Evolutionary conservation across 2,888 invertebrate genomes (phyloP), one percentile per base, ranked within the genome.

Genomic region (Yponomeuta malinellus): DNA sequence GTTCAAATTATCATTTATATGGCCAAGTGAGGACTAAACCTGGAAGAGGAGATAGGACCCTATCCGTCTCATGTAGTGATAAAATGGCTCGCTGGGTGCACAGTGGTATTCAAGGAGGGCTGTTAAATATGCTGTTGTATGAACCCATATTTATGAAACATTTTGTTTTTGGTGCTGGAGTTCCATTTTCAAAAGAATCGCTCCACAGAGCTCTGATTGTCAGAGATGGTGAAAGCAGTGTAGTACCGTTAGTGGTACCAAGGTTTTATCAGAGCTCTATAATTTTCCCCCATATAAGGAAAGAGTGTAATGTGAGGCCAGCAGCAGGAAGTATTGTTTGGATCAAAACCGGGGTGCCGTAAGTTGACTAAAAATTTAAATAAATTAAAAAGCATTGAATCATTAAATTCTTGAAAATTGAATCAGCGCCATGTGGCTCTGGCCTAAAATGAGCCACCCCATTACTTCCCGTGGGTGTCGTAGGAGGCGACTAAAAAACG

Each of bases 11-110:
- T 82, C 97, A 97, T 81, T 83, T 93, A 68, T 81, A 95, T 15
- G 96, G 97, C 48, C 94, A 94, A 76, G 93, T 97, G 10, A 93
- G 98, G 72, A 97, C 95, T 0, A 98, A 98, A 86, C 98, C 98
- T 48, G 98, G 98, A 0, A 93, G 98, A 79, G 98, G 98, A 0
- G 96, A 97, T 81, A 95, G 95, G 69, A 98, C 98, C 0, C 83
- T 96, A 65, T 98, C 98, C 10, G 95, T 98, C 78, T 98, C 98
- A 0, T 99, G 98, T 85, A 98, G 98, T 85, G 98, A 99, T 87
- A 99, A 99, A 93, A 89, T 99, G 15, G 95, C 97, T 2, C 95
- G 95, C 78, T 99, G 98, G 98, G 95, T 96, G 80, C 90, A 96
- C 73, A 81, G 97, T 52, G 98, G 98, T 0, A 82, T 97, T 43